These are phyloP conservation scores for Chrysina gloriosa DNA, from an alignment of 2,888 invertebrate species.

Conservation along the genomic window DNA sequence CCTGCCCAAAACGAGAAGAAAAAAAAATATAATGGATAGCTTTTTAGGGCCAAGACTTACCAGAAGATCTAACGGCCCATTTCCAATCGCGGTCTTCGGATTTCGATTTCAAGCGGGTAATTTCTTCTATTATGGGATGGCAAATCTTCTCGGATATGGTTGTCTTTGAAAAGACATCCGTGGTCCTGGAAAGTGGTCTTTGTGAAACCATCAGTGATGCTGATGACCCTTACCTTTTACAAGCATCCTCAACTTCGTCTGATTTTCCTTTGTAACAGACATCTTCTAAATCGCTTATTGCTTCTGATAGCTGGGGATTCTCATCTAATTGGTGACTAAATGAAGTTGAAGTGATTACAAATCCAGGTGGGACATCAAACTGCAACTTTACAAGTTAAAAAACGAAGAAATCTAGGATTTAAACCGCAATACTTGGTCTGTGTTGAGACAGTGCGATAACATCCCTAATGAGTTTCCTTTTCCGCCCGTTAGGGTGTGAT, in stretches of 20 bases:
- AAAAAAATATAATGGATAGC: not conserved
- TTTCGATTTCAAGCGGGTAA: constrained; percentile 36
- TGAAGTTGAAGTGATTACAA: constrained; percentile 75
- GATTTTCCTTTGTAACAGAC: constrained; percentile 67
- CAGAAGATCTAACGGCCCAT: constrained; percentile 75
- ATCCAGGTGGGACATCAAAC: constrained; percentile 76
- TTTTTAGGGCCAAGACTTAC: constrained; percentile 36
- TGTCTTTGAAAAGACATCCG: constrained; percentile 35
- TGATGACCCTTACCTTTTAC: constrained; percentile 63
- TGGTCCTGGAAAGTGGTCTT: constrained; percentile 29
- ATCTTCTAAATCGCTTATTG: constrained; percentile 68
- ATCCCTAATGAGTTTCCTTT: constrained; percentile 83
- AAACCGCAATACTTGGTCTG: constrained; percentile 58
- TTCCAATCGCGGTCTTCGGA: constrained; percentile 59
- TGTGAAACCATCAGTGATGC: not conserved
- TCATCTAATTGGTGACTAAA: constrained; percentile 70
- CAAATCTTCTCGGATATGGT: constrained; percentile 29
- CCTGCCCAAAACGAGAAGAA: constrained; percentile 64
- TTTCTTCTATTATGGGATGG: constrained; percentile 24
- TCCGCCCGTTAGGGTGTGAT: constrained; percentile 76
- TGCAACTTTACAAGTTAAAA: constrained; percentile 45
- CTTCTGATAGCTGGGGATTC: constrained; percentile 64
- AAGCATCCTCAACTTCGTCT: constrained; percentile 67
- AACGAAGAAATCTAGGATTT: not conserved
- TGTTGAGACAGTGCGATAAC: constrained; percentile 65